Conservation (phyloP, 2,113 vertebrate species). For the Plecturocebus donacophilus region DNA sequence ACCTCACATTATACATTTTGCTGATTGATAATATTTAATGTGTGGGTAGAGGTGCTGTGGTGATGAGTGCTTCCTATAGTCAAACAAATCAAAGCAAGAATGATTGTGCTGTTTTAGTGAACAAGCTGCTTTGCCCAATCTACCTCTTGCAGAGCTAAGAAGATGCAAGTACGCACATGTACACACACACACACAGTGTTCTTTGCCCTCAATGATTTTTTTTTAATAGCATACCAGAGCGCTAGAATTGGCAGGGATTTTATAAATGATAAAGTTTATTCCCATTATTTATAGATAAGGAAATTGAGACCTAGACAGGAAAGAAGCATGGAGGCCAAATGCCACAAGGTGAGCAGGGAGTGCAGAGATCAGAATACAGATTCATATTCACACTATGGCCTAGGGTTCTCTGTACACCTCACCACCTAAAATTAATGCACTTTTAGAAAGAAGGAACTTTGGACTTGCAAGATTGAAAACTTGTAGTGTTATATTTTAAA, state of each 20-base stretch:
- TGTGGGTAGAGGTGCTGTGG: not conserved
- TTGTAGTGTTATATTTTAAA: fast-evolving
- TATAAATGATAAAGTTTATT: not conserved
- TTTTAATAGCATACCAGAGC: not conserved
- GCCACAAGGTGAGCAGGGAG: not conserved
- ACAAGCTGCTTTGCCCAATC: not conserved
- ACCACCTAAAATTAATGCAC: not conserved
- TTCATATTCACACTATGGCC: not conserved
- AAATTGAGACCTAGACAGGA: not conserved
- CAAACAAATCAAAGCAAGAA: not conserved
- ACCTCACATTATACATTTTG: not conserved
- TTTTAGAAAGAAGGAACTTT: not conserved
- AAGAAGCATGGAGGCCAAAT: not conserved
- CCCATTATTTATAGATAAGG: not conserved
- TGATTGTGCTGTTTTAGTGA: not conserved
- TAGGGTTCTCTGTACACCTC: not conserved
- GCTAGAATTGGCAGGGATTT: not conserved
- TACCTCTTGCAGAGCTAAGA: not conserved
- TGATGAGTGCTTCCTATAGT: not conserved
- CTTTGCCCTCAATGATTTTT: not conserved
- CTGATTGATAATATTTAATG: not conserved
- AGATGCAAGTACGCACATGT: fast-evolving
- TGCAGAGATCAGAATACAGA: not conserved
- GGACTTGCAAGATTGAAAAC: not conserved
- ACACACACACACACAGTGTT: not conserved